Evolutionary conservation across 2,888 invertebrate species (phyloP), one percentile per base, ranked within the genome.

Genomic region (Apodemia duryi): DNA sequence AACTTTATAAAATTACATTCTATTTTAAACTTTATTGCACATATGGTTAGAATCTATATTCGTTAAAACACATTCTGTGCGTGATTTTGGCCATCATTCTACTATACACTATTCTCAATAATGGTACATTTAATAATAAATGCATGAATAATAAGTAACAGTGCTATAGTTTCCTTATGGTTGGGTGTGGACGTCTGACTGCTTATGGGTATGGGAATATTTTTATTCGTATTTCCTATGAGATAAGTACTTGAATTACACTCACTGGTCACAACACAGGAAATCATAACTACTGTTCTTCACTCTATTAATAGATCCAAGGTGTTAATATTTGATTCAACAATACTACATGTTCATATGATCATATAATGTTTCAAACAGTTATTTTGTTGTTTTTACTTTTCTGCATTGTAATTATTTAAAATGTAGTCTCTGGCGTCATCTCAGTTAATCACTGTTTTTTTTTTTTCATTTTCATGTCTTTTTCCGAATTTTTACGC

Each of bases 151-250:
- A 32, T 57, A 57, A 21, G 13, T 57, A 11, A 57, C 57, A 57
- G 57, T 57, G 57, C 32, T 13, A 57, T 57, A 32, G 57, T 69
- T 65, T 69, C 70, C 68, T 69, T 69, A 72, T 72, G 72, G 72
- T 72, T 68, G 72, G 72, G 70, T 71, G 72, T 71, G 72, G 72
- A 71, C 70, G 72, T 64, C 72, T 72, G 62, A 67, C 71, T 71
- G 71, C 72, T 66, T 72, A 70, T 71, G 72, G 72, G 72, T 72
- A 72, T 72, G 72, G 69, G 69, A 70, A 71, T 72, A 43, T 72
- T 71, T 72, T 69, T 70, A 67, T 70, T 69, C 69, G 29, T 29
- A 29, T 28, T 54, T 54, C 54, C 54, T 29, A 29, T 28, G 29
- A 67, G 67, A 43, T 65, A 60, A 62, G 57, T 54, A 65, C 43